Evolutionary conservation across 2,113 vertebrate genomes (phyloP).

Genomic region (Otus sunia): DNA sequence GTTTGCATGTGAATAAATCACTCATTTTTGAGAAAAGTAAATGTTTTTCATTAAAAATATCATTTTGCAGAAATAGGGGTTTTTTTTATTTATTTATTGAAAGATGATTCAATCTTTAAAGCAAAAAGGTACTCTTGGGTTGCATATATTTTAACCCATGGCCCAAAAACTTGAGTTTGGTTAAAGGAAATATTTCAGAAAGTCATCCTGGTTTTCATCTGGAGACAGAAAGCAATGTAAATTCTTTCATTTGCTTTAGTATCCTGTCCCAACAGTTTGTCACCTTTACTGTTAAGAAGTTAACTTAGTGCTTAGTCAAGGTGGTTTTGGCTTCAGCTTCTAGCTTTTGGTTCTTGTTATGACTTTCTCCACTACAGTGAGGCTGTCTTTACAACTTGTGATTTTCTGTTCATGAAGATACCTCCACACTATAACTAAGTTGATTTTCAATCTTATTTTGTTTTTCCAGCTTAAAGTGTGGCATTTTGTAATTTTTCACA

Average conservation of each 20-base stretch:
- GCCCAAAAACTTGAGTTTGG: neutral
- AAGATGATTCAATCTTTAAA: neutral
- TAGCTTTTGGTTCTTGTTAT: neutral
- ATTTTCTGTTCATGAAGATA: neutral
- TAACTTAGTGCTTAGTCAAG: neutral
- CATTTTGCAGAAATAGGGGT: neutral
- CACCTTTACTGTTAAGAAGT: neutral
- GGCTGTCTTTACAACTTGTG: neutral
- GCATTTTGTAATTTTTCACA: neutral
- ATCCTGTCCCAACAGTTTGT: neutral
- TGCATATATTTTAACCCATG: neutral
- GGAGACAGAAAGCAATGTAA: neutral
- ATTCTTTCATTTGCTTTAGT: neutral
- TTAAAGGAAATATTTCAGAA: neutral
- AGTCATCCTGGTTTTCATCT: neutral
- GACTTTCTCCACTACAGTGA: neutral
- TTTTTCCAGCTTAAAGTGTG: neutral
- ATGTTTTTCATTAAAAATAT: neutral
- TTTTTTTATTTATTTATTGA: too few relatives aligned
- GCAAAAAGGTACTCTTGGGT: neutral
- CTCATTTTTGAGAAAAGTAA: neutral
- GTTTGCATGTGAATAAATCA: neutral
- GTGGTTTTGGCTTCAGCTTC: neutral
- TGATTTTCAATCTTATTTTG: neutral
- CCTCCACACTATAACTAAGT: neutral